These are phyloP conservation scores for Recurvirostra avosetta DNA, from an alignment of 2,113 vertebrate genomes.

Conservation along the genomic window DNA sequence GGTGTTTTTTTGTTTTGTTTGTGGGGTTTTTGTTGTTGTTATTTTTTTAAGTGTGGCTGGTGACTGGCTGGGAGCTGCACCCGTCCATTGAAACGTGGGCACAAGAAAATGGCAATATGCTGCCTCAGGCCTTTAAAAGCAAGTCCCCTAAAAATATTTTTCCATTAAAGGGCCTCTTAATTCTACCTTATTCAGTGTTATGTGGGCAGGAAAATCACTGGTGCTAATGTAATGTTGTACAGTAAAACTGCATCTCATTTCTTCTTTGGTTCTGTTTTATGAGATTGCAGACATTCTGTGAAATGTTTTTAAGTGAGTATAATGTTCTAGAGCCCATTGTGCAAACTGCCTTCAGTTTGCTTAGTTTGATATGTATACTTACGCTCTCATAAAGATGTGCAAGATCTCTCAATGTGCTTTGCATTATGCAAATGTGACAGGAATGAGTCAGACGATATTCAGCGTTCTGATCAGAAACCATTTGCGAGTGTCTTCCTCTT, in stretches of 20 bases:
- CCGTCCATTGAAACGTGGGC: background rate
- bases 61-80: background rate
- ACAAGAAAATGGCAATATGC: background rate
- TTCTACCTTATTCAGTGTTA: background rate
- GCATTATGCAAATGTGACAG: background rate
- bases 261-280: background rate
- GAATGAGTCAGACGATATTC: background rate
- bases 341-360: background rate
- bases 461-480: background rate
- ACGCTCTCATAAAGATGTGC: background rate
- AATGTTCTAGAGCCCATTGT: background rate
- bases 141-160: background rate
- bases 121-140: background rate
- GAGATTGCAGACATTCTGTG: background rate
- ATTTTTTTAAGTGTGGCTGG: background rate
- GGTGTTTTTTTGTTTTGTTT: background rate
- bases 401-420: background rate
- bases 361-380: background rate
- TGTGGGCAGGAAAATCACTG: background rate
- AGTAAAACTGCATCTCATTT: background rate
- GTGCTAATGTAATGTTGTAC: background rate
- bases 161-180: background rate
- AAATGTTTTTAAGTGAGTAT: background rate
- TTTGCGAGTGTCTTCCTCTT: conserved; percentile 15
- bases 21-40: background rate